Conservation (phyloP, 2,888 invertebrate genomes). For the Autographa pulchrina region DNA sequence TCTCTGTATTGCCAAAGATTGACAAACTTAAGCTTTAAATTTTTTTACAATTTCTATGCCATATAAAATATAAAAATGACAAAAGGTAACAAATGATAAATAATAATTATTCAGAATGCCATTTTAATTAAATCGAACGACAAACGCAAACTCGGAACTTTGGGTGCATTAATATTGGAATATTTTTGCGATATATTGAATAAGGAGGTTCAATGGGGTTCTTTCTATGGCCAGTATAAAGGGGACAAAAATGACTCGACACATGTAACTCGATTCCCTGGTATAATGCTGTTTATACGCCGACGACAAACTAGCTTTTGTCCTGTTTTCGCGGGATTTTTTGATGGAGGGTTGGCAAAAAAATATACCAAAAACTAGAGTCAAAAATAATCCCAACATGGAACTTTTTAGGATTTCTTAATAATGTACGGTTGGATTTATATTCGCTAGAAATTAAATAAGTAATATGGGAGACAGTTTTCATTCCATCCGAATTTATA, state of each 20-base stretch:
- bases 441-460: not conserved
- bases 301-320: conserved; percentile 75
- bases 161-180: conserved; percentile 31
- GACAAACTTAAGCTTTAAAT: too few relatives aligned
- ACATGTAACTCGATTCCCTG: conserved; percentile 77
- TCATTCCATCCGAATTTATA: not conserved
- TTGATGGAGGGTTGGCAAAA: conserved; percentile 63
- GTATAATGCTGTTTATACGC: conserved; percentile 79
- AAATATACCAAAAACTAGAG: not conserved
- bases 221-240: conserved; percentile 42
- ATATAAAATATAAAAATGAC: too few relatives aligned
- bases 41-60: too few relatives aligned
- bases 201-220: conserved; percentile 42
- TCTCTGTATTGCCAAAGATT: too few relatives aligned
- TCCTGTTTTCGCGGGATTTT: conserved; percentile 69
- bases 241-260: conserved; percentile 66
- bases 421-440: not conserved
- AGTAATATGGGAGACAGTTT: not conserved
- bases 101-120: too few relatives aligned
- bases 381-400: not conserved
- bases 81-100: too few relatives aligned
- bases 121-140: too few relatives aligned
- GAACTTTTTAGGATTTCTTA: too few relatives aligned
- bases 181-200: conserved; percentile 38
- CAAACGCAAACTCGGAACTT: conserved; percentile 12